Conservation (phyloP, 2,797 vertebrate genomes). For the Acanthiza pusilla region DNA sequence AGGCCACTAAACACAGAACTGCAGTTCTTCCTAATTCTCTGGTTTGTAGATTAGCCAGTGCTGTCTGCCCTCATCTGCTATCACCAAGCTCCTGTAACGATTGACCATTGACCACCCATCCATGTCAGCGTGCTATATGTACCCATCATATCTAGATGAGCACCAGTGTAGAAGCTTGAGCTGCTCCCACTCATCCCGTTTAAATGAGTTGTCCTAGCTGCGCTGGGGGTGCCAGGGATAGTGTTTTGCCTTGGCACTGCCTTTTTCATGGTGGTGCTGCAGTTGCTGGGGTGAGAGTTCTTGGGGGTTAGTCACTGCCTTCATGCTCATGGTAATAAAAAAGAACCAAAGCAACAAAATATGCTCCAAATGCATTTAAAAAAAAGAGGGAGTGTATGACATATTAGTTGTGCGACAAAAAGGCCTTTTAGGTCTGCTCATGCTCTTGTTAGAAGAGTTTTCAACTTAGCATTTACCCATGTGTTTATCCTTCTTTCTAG, state of each 20-base stretch:
- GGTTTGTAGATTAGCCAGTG: not conserved
- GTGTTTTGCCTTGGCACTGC: rapidly evolving
- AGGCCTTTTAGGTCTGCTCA: not conserved
- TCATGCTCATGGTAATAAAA: not conserved
- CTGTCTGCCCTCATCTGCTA: not conserved
- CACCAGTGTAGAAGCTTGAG: not conserved
- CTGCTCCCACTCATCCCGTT: not conserved
- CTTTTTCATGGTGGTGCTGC: not conserved
- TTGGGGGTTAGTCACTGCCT: not conserved
- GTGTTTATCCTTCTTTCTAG: not conserved
- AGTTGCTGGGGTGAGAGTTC: not conserved
- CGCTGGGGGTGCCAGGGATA: not conserved
- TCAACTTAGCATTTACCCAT: not conserved
- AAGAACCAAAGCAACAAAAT: not conserved
- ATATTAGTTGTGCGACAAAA: not conserved
- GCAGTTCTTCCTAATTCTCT: not conserved
- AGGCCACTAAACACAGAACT: not conserved
- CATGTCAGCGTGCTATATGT: not conserved
- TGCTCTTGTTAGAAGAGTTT: not conserved
- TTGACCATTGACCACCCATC: not conserved
- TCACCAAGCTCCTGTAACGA: rapidly evolving
- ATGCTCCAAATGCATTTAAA: not conserved
- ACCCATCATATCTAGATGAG: not conserved
- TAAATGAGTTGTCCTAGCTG: not conserved
- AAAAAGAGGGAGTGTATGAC: not conserved